Percentiles rank a stretch among this genome's conserved stretches.
Conservation (phyloP, 2,113 vertebrate genomes). For the Struthidea cinerea region DNA sequence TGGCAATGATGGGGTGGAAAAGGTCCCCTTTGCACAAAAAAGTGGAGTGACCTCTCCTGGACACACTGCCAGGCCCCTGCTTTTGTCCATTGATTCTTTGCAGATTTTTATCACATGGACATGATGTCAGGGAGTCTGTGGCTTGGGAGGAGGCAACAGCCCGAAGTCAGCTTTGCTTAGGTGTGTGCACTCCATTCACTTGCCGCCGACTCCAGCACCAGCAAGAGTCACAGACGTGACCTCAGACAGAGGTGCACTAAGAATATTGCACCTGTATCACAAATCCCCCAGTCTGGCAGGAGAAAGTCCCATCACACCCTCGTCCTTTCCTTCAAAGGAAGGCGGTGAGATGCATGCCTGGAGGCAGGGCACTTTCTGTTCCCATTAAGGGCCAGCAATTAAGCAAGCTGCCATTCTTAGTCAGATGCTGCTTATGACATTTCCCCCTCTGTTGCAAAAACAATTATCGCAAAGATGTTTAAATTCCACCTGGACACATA, state of each 20-base stretch:
- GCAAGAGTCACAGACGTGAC: background rate
- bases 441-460: background rate
- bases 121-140: background rate
- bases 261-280: background rate
- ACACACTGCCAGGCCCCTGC: background rate
- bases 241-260: background rate
- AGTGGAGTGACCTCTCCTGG: background rate
- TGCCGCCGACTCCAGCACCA: background rate
- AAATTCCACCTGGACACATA: background rate
- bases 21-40: background rate
- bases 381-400: background rate
- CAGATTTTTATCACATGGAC: background rate
- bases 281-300: background rate
- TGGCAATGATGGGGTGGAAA: background rate
- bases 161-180: background rate
- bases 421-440: background rate
- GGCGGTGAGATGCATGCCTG: background rate
- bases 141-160: background rate
- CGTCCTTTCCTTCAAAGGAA: background rate
- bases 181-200: background rate
- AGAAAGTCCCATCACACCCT: background rate
- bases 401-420: background rate
- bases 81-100: background rate
- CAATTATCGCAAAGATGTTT: background rate
- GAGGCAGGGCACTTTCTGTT: background rate